phyloP scores from a whole-genome alignment of 2,113 vertebrate species.

The Microcebus lehilahytsara region DNA sequence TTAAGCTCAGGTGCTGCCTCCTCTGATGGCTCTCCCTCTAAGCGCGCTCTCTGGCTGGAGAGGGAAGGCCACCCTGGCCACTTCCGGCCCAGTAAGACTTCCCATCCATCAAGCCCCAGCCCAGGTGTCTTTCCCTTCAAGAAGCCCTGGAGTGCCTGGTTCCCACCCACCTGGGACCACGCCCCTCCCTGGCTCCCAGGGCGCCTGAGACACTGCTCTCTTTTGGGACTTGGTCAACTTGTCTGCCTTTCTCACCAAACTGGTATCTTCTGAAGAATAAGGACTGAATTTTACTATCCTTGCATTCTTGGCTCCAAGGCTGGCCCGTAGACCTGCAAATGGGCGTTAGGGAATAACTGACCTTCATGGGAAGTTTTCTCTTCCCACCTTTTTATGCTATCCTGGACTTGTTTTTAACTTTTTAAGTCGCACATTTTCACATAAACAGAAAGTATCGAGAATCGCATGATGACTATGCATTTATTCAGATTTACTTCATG shows the following conservation, averaged over 20 bases:
- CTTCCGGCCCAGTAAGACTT: neutral
- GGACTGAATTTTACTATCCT: neutral
- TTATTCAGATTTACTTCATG: neutral
- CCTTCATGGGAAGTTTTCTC: neutral
- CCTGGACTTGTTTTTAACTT: neutral
- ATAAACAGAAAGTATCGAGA: neutral
- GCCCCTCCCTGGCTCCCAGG: fast-evolving
- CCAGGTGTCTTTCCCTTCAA: neutral
- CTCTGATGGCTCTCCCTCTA: neutral
- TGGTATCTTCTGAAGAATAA: neutral
- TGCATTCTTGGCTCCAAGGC: neutral
- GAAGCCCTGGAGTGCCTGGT: fast-evolving
- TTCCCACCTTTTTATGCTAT: neutral
- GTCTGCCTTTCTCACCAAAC: neutral
- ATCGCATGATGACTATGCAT: neutral
- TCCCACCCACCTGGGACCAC: neutral
- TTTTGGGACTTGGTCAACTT: neutral
- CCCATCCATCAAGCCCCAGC: neutral
- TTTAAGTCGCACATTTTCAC: neutral
- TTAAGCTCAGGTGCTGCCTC: neutral
- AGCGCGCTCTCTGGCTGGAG: neutral
- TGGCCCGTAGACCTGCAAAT: too few species aligned
- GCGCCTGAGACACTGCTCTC: neutral
- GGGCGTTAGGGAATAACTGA: neutral
- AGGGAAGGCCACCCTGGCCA: neutral